Conservation (phyloP, 2,797 vertebrate genomes). For the Cirrhinus mrigala region DNA sequence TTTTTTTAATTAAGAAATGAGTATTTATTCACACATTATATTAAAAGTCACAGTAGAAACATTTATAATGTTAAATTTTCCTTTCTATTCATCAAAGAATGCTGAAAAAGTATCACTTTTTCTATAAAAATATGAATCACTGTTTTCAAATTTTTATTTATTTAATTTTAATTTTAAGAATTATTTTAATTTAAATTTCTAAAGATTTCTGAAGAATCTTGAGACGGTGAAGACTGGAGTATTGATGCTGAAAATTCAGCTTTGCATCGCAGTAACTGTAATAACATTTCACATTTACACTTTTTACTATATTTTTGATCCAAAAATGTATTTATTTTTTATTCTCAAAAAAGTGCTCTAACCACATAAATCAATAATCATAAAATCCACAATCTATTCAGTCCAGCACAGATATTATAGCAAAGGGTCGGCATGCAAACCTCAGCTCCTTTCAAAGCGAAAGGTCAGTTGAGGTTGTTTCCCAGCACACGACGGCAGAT, state of each 20-base stretch:
- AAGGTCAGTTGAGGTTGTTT: constrained; percentile 27
- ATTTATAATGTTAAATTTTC: background rate
- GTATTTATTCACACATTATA: background rate
- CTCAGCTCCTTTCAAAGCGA: constrained; percentile 23
- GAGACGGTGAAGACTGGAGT: background rate
- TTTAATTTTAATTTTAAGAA: background rate
- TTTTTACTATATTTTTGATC: background rate
- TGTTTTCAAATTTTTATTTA: no score
- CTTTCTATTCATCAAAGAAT: no score
- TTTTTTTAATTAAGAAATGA: background rate
- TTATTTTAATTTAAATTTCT: no score
- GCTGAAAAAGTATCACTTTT: no score
- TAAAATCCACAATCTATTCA: background rate
- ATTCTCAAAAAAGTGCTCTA: background rate
- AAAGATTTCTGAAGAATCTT: background rate
- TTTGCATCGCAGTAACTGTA: background rate
- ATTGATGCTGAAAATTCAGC: background rate
- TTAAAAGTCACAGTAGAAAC: background rate
- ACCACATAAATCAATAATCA: background rate
- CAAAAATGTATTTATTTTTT: background rate
- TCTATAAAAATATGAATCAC: no score
- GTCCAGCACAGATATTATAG: background rate
- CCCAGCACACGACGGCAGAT: constrained; percentile 24
- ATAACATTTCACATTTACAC: background rate
- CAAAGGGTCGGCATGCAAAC: background rate